These are phyloP conservation scores for Periophthalmus magnuspinnatus DNA, from an alignment of 2,797 vertebrate genomes.

Conservation along the genomic window DNA sequence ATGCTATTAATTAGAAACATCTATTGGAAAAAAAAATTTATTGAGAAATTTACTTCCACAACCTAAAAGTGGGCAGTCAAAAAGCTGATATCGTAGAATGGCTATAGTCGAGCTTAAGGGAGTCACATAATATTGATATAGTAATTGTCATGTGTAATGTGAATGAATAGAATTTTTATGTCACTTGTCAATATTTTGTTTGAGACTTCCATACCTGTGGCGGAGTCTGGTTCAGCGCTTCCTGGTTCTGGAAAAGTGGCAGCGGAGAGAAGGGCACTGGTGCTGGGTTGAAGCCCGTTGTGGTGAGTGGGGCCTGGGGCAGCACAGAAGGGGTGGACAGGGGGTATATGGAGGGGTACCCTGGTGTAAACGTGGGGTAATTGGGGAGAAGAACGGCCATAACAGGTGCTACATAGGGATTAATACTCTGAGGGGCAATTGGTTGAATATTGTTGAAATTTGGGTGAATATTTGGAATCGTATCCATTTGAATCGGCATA, in stretches of 20 bases:
- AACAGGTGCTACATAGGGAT: conserved; percentile 65
- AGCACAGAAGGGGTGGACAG: conserved; percentile 34
- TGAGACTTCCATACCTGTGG: not conserved
- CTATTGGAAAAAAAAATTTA: no score
- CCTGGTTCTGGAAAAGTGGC: conserved; percentile 38
- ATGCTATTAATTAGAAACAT: no score
- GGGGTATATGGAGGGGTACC: conserved; percentile 64
- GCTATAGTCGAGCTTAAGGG: no score
- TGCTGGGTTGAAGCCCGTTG: conserved; percentile 42
- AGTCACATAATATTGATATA: no score
- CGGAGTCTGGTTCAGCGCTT: conserved; percentile 32
- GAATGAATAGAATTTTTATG: no score
- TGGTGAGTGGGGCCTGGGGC: conserved; percentile 50
- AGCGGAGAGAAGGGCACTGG: conserved; percentile 53
- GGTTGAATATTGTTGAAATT: conserved; percentile 46
- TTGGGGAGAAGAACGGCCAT: conserved; percentile 82
- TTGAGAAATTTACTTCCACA: no score
- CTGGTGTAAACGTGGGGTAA: conserved; percentile 63
- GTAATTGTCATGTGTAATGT: no score
- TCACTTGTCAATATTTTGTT: not conserved
- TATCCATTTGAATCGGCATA: conserved; percentile 49
- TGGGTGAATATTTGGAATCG: conserved; percentile 53
- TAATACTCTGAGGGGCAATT: conserved; percentile 59
- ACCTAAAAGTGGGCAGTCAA: no score
- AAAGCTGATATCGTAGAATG: no score